These are phyloP conservation scores for Perizoma affinitatum DNA, from an alignment of 2,888 invertebrate species.

Conservation along the genomic window DNA sequence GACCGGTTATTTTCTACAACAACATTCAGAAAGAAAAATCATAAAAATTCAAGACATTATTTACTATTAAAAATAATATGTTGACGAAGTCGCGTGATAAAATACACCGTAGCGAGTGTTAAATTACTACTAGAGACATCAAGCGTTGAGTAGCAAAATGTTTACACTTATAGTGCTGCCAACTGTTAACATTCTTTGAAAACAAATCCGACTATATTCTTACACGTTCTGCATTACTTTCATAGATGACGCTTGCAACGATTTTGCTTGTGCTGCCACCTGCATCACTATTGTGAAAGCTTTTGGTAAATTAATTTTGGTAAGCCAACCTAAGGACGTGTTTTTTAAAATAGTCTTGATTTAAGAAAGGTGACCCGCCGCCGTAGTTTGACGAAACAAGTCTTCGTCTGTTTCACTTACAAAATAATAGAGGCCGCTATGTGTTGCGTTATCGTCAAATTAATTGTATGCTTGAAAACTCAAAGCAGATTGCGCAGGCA, in stretches of 20 bases:
- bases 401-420: background rate
- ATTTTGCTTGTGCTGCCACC: conserved; percentile 37
- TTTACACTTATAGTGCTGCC: background rate
- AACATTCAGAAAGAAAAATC: too few relatives aligned
- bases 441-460: background rate
- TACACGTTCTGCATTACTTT: background rate
- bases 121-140: conserved; percentile 28
- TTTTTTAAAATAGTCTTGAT: too few relatives aligned
- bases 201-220: background rate
- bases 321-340: background rate
- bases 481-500: too few relatives aligned
- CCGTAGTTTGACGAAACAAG: background rate
- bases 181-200: background rate
- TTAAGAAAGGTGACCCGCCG: background rate
- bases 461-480: too few relatives aligned
- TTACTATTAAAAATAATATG: too few relatives aligned
- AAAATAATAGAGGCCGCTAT: conserved; percentile 10
- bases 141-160: conserved; percentile 36
- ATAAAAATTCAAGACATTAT: too few relatives aligned
- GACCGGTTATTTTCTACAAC: too few relatives aligned
- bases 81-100: too few relatives aligned
- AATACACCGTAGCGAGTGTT: too few relatives aligned
- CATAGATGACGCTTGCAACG: conserved; percentile 18
- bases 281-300: conserved; percentile 22
- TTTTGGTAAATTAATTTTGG: too few relatives aligned